Conservation (phyloP, 2,888 invertebrate genomes). For the Stenoptilia bipunctidactyla region DNA sequence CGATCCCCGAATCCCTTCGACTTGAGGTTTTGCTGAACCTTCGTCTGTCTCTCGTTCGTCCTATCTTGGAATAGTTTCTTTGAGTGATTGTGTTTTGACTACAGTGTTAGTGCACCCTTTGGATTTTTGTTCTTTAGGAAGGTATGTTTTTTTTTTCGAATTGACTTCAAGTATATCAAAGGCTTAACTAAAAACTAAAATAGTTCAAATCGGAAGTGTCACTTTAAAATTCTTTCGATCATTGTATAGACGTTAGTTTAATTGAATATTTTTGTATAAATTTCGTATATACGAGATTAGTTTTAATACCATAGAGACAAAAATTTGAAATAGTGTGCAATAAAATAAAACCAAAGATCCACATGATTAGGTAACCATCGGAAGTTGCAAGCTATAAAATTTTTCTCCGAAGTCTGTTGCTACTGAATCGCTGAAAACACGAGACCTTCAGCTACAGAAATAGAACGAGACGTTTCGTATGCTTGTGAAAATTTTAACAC, state of each 20-base stretch:
- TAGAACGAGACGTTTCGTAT: conserved; percentile 62
- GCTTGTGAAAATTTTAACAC: conserved; percentile 59
- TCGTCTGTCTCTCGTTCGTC: conserved; percentile 52
- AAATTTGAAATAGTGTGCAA: no score
- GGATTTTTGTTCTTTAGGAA: conserved; percentile 32
- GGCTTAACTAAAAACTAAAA: no score
- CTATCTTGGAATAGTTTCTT: conserved; percentile 21
- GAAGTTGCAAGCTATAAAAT: conserved; percentile 47
- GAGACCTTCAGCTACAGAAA: conserved; percentile 63
- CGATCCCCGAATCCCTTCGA: conserved; percentile 55
- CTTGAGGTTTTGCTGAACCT: conserved; percentile 41
- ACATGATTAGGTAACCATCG: conserved; percentile 45
- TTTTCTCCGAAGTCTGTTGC: conserved; percentile 23
- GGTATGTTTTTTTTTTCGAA: conserved; percentile 7
- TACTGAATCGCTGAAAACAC: conserved; percentile 29
- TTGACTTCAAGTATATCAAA: no score
- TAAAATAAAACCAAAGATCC: neutral
- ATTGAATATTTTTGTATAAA: no score
- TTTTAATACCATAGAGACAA: conserved; percentile 5
- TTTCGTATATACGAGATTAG: no score
- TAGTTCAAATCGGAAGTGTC: no score
- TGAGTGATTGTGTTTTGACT: conserved; percentile 43
- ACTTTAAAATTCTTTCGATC: no score
- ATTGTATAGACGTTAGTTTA: no score
- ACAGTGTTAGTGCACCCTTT: conserved; percentile 36